Evolutionary conservation across 2,113 vertebrate genomes (phyloP).

Genomic region (Agelaius tricolor): DNA sequence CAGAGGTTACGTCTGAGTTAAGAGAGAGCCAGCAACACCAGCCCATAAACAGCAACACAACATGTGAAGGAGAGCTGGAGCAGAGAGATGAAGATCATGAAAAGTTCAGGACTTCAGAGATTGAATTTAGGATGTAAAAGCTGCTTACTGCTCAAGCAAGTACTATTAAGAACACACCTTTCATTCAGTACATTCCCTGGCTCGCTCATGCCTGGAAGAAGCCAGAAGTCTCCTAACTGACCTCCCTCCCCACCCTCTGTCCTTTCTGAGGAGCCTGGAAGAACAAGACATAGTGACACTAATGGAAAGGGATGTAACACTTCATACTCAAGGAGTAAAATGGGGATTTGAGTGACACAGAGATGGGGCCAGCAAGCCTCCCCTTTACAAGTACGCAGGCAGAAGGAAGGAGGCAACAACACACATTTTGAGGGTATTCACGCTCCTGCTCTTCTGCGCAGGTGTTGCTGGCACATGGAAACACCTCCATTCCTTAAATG

Average conservation of each 20-base stretch:
- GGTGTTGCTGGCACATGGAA: neutral
- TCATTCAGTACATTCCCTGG: slow-evolving; percentile 38
- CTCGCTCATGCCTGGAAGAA: neutral
- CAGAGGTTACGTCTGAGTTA: neutral
- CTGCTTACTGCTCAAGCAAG: neutral
- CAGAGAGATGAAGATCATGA: neutral
- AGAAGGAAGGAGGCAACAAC: neutral
- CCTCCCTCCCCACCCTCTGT: neutral
- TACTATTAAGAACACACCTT: neutral
- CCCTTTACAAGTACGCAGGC: neutral
- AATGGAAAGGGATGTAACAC: neutral
- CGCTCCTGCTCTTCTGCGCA: neutral
- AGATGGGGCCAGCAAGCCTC: neutral
- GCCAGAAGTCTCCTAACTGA: neutral
- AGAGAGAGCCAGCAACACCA: neutral
- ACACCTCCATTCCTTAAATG: neutral
- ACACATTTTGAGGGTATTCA: neutral
- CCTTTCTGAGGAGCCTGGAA: neutral
- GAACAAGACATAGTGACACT: neutral
- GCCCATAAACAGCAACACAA: neutral
- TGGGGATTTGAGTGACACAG: neutral
- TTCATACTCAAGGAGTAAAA: neutral
- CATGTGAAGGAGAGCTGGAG: neutral
- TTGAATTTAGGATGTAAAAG: neutral
- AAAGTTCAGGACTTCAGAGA: neutral